These are phyloP conservation scores for Andinoacara biseriatus DNA, from an alignment of 2,113 vertebrate species.

Conservation along the genomic window DNA sequence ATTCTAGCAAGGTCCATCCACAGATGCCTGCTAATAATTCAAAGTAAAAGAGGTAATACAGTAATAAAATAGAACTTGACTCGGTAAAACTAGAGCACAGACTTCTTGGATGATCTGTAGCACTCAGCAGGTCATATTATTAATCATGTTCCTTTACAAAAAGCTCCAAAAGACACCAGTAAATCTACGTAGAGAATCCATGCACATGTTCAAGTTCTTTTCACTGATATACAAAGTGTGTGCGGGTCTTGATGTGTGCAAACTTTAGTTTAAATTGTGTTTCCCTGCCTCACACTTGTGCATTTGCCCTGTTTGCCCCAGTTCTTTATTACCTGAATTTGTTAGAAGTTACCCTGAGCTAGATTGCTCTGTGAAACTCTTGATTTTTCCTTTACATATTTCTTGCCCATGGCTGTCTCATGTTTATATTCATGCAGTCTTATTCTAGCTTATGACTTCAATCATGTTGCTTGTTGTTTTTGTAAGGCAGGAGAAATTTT, in stretches of 20 bases:
- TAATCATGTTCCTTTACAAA: not conserved
- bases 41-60: not conserved
- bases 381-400: not conserved
- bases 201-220: not conserved
- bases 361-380: constrained; percentile 22
- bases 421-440: constrained; percentile 66
- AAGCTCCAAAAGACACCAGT: too few species aligned
- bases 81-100: not conserved
- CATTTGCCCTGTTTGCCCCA: not conserved
- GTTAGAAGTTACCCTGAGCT: constrained; percentile 29
- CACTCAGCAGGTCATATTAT: not conserved
- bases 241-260: not conserved
- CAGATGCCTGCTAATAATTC: not conserved
- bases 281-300: not conserved
- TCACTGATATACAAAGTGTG: not conserved
- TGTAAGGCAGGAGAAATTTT: constrained; percentile 21
- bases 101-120: not conserved
- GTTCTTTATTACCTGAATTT: constrained; percentile 14
- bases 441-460: constrained; percentile 44
- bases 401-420: constrained; percentile 49
- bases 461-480: constrained; percentile 61
- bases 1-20: not conserved
- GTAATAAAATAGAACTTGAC: not conserved
- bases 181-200: not conserved
- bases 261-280: not conserved